These are phyloP conservation scores for Julus scanicus DNA, from an alignment of 2,888 invertebrate genomes.

Conservation along the genomic window DNA sequence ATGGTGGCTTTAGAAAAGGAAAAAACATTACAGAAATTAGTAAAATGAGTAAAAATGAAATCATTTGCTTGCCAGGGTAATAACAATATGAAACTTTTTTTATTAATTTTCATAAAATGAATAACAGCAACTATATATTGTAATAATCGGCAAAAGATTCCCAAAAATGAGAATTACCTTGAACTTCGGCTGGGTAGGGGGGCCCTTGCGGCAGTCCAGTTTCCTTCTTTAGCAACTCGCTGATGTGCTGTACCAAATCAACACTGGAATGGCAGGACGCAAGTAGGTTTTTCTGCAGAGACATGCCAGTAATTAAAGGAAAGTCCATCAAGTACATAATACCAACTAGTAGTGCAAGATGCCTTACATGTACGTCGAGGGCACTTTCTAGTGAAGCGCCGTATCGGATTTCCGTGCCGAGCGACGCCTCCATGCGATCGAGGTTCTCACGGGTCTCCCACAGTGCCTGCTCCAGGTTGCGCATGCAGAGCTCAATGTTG, in stretches of 20 bases:
- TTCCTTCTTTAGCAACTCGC: constrained; percentile 78
- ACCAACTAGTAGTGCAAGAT: not conserved
- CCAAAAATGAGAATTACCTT: constrained; percentile 70
- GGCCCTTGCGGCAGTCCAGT: constrained; percentile 67
- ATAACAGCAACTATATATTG: too few relatives aligned
- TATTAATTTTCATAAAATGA: too few relatives aligned
- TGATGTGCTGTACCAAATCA: constrained; percentile 84
- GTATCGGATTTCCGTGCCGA: constrained; percentile 58
- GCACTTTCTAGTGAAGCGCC: constrained; percentile 58
- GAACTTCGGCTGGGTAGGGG: constrained; percentile 61
- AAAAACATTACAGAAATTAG: not conserved
- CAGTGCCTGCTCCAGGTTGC: constrained; percentile 79
- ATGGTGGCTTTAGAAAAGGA: constrained; percentile 71
- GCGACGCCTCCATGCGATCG: constrained; percentile 72
- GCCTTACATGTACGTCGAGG: constrained; percentile 59
- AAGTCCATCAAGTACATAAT: not conserved
- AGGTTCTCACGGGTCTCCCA: constrained; percentile 77
- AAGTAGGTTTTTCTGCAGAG: constrained; percentile 74
- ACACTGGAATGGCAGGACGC: constrained; percentile 83
- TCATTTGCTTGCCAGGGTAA: too few relatives aligned
- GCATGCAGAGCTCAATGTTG: constrained; percentile 83
- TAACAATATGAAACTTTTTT: too few relatives aligned
- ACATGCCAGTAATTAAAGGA: not conserved
- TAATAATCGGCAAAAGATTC: too few relatives aligned
- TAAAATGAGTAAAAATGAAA: too few relatives aligned